A percentile compares a stretch with the other conserved stretches of the same genome.
These are phyloP conservation scores for Bergia puertoricense DNA, from an alignment of 92 coral and sea anemone genomes.

Conservation along the genomic window DNA sequence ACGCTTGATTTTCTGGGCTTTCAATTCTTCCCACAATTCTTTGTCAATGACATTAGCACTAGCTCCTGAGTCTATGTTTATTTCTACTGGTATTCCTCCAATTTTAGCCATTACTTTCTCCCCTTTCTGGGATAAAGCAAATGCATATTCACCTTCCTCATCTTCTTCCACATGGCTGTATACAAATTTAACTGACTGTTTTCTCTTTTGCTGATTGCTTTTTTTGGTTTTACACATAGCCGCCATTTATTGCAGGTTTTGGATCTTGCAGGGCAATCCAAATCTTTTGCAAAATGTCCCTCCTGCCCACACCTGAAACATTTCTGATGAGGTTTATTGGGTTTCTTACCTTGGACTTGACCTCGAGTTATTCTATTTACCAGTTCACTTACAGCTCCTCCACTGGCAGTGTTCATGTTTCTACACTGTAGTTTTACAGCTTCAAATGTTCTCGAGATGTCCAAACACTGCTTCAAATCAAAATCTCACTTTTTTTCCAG, in stretches of 20 bases:
- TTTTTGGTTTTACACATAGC: constrained; percentile 44
- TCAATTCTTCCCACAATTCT: constrained; percentile 22
- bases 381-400: background rate
- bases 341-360: background rate
- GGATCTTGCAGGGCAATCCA: constrained; percentile 23
- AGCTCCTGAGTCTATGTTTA: constrained; percentile 27
- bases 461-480: constrained; percentile 7
- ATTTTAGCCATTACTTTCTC: background rate
- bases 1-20: constrained; percentile 41
- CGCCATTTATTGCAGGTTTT: constrained; percentile 34
- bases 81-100: background rate
- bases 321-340: background rate
- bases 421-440: constrained; percentile 6
- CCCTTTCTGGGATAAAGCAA: background rate
- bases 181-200: constrained; percentile 9
- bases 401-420: constrained; percentile 1
- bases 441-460: constrained; percentile 33
- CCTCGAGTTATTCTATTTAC: background rate
- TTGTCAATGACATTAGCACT: constrained; percentile 24
- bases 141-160: constrained; percentile 23
- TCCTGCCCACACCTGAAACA: constrained; percentile 41
- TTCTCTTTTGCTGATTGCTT: background rate
- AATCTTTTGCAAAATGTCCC: constrained; percentile 38
- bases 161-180: constrained; percentile 5
- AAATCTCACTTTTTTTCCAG: constrained; percentile 44